These are phyloP conservation scores for Drosophila buzzatii DNA, from an alignment of 2,888 invertebrate species.

Conservation along the genomic window DNA sequence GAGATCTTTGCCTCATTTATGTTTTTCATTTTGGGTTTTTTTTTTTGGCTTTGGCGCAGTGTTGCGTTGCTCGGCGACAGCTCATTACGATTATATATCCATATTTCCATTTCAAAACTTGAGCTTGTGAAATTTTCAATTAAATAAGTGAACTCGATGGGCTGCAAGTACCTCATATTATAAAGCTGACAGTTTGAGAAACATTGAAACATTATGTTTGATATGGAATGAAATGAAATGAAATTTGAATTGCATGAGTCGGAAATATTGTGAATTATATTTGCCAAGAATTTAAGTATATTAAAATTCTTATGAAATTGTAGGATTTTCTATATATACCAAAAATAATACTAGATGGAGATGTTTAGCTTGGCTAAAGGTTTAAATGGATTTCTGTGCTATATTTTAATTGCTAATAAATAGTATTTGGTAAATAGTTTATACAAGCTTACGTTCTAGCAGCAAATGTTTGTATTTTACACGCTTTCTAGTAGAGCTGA, in stretches of 20 bases:
- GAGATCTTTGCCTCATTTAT: slow-evolving; percentile 65
- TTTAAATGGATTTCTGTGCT: no score
- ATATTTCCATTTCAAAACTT: slow-evolving; percentile 40
- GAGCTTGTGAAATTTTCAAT: slow-evolving; percentile 54
- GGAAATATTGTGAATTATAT: not conserved
- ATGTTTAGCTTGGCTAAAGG: no score
- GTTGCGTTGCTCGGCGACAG: slow-evolving; percentile 38
- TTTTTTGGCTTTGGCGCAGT: slow-evolving; percentile 4
- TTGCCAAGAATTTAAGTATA: not conserved
- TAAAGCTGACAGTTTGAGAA: not conserved
- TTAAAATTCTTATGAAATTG: no score
- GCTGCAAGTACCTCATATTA: slow-evolving; percentile 21
- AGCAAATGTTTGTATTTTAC: no score
- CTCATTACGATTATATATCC: slow-evolving; percentile 44
- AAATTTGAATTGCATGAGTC: not conserved
- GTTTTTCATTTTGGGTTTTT: slow-evolving; percentile 31
- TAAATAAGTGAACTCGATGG: slow-evolving; percentile 45
- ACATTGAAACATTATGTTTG: not conserved
- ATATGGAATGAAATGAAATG: not conserved
- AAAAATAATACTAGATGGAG: no score
- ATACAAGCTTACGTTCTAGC: no score
- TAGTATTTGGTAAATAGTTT: no score
- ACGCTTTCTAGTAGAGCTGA: no score
- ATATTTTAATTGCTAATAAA: no score
- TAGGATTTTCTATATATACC: no score